Evolutionary conservation across 2,888 invertebrate species (phyloP), one percentile per base, ranked within the genome.

Genomic region (Pristionchus entomophagus): DNA sequence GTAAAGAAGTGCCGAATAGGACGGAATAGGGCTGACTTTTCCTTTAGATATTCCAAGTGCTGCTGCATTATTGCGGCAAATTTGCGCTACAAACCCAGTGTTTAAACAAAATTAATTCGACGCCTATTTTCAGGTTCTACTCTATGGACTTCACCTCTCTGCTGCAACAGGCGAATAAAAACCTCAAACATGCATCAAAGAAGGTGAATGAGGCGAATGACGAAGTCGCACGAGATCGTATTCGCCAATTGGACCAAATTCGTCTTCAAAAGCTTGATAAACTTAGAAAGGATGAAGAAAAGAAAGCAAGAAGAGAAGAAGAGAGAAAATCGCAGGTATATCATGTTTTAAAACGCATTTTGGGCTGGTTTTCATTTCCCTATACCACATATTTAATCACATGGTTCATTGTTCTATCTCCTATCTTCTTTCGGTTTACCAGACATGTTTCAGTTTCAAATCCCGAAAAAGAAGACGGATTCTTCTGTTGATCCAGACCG

Each of bases 381-480:
- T n/a, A n/a, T 77, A 17, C 41, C 56, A 56, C 22, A 56, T 22
- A 22, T 22, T n/a, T 56, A 35, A 35, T 65, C 26, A 26, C 41
- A 26, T 26, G 77, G 2, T n/a, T n/a, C n/a, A n/a, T n/a, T n/a
- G n/a, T n/a, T n/a, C n/a, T n/a, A n/a, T n/a, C n/a, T n/a, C n/a
- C n/a, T n/a, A n/a, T n/a, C n/a, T n/a, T n/a, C n/a, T n/a, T n/a
- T n/a, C n/a, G n/a, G n/a, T n/a, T n/a, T n/a, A n/a, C n/a, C n/a
- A n/a, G n/a, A n/a, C n/a, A n/a, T n/a, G n/a, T n/a, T 89, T 91
- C 85, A 90, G 89, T 88, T 87, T 59, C 85, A 86, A 19, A 91
- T 91, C 65, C 91, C 91, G 17, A 91, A 91, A 85, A 90, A 89
- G 73, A 89, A 88, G 14, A 88, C 86, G 5, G 87, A 69, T 10